Evolutionary conservation across 1,140 invertebrate species (phyloP).

Genomic region (Apis laboriosa): DNA sequence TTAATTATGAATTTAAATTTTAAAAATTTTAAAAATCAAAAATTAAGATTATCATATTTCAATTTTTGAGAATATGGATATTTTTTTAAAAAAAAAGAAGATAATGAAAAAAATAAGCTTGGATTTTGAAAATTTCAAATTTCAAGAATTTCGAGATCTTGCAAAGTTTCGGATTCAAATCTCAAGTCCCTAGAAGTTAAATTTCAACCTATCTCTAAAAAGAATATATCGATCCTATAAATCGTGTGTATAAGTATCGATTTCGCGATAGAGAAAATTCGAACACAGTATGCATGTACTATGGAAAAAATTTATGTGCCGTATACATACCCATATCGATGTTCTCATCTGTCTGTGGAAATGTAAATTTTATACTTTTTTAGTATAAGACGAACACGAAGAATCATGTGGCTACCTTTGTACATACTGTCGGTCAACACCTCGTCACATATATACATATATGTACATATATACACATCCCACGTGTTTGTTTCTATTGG

Average conservation of each 20-base stretch:
- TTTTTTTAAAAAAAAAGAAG: not conserved
- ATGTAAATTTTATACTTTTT: constrained; percentile 7
- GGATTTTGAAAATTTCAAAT: no score
- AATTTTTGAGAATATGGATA: not conserved
- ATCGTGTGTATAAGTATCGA: not conserved
- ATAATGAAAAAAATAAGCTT: no score
- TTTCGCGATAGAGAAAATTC: not conserved
- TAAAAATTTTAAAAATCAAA: no score
- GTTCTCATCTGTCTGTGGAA: not conserved
- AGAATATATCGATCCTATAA: not conserved
- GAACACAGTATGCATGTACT: not conserved
- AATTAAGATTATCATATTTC: not conserved
- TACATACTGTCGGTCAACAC: not conserved
- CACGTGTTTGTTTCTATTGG: constrained; percentile 67
- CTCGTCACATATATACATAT: not conserved
- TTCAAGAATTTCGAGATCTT: no score
- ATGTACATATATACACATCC: not conserved
- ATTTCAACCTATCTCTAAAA: no score
- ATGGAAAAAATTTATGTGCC: not conserved
- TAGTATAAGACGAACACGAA: not conserved
- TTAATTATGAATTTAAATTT: no score
- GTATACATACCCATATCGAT: not conserved
- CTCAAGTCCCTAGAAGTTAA: no score
- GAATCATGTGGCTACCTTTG: not conserved
- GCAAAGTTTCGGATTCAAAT: no score